A percentile compares a stretch with the other conserved stretches of the same genome.
Evolutionary conservation across 2,888 invertebrate genomes (phyloP).

Genomic region (Alloplasta piceator): DNA sequence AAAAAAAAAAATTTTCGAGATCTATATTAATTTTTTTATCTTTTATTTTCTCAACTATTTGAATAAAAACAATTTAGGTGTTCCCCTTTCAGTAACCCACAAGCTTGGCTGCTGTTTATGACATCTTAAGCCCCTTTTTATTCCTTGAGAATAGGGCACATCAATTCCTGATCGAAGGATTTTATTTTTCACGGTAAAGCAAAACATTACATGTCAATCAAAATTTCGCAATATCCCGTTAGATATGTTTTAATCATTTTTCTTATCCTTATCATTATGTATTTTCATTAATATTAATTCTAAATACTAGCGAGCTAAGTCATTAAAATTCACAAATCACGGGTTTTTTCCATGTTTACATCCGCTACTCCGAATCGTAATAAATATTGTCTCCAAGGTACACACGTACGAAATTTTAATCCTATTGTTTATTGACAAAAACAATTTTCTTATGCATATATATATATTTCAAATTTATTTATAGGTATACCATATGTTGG

Average conservation of each 20-base stretch:
- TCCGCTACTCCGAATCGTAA: constrained; percentile 63
- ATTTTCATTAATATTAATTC: constrained; percentile 33
- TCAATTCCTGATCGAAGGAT: constrained; percentile 41
- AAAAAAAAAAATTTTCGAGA: constrained; percentile 5
- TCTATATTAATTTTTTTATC: constrained; percentile 9
- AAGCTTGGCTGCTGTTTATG: no score
- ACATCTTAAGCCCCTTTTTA: no score
- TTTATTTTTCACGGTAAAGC: constrained; percentile 3
- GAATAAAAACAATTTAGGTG: not conserved
- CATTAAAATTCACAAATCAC: constrained; percentile 51
- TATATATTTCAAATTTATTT: not conserved
- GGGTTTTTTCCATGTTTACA: constrained; percentile 38
- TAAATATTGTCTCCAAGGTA: constrained; percentile 78
- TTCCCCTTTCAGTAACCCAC: not conserved
- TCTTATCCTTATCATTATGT: constrained; percentile 25
- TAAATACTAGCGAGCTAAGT: constrained; percentile 51
- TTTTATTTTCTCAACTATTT: not conserved
- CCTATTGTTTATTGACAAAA: constrained; percentile 72
- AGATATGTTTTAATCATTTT: constrained; percentile 27
- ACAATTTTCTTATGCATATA: constrained; percentile 45
- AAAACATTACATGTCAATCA: constrained; percentile 6
- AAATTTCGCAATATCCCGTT: constrained; percentile 36
- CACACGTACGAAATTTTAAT: constrained; percentile 76
- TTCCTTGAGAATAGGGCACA: constrained; percentile 12
- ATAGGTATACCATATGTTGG: constrained; percentile 53